Base-by-base conservation (phyloP, 2,888 invertebrate species). In the Cataglyphis altisquamis region DNA sequence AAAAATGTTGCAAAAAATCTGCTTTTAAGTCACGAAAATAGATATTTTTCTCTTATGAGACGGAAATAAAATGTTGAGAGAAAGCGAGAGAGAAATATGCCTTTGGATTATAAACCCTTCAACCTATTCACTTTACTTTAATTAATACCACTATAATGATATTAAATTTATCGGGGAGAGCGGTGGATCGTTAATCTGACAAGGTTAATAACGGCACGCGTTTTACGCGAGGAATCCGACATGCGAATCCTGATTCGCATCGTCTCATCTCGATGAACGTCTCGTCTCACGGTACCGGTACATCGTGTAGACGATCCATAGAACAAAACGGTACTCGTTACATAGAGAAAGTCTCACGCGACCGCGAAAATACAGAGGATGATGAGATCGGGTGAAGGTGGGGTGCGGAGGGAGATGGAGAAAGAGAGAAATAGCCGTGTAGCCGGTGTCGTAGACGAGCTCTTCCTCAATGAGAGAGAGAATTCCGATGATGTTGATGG, bases 311-410 rank as follows among this genome's bases (percentile, higher is more conserved):
- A 91, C 90, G 9, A 55, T 32, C 75, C 5, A 60, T 25, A 62
- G 21, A 88, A 55, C 89, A 85, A 91, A 94, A 94, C 94, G 94
- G 94, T 94, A 94, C 94, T 91, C 87, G 94, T 88, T 93, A 91
- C 91, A 91, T 91, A 92, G 94, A 94, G 94, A 94, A 94, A 94
- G 94, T 94, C 86, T 73, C 74, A 48, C 57, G 68, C 66, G 32
- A 39, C 80, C 45, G 78, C 70, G 82, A 78, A 88, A 87, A 86
- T 83, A 81, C 74, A 55, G 64, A 41, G 57, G 55, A 60, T 63
- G 68, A 9, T 68, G 73, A 66, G 21, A 67, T 52, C 74, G 36
- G 64, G 64, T 57, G 48, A 66, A 68, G 68, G 36, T 70, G 80
- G 75, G 25, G 63, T 66, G 64, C 60, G 29, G 60, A 81, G 41